Conservation (phyloP, 2,888 invertebrate genomes). For the Palloptera scutellata region DNA sequence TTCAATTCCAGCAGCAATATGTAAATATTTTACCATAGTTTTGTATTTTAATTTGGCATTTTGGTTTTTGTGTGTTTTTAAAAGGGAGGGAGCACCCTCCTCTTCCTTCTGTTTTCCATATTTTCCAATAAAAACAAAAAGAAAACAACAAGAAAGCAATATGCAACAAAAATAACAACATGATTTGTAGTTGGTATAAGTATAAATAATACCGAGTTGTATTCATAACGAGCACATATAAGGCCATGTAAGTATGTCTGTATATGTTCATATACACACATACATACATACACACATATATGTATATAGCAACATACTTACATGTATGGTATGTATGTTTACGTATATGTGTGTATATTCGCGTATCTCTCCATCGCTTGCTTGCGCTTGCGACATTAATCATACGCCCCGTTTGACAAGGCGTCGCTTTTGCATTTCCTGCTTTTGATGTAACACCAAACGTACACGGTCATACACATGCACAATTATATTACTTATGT, state of each 20-base stretch:
- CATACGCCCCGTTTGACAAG: too few relatives aligned
- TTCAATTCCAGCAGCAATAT: not conserved
- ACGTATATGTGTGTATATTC: not conserved
- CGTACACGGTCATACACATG: too few relatives aligned
- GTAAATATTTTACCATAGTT: too few relatives aligned
- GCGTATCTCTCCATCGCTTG: slow-evolving; percentile 1
- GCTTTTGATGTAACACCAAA: too few relatives aligned
- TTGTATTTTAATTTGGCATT: too few relatives aligned
- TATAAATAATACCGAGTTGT: too few relatives aligned
- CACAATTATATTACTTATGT: too few relatives aligned
- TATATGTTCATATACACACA: not conserved
- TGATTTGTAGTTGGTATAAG: too few relatives aligned
- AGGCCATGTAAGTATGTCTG: slow-evolving; percentile 1
- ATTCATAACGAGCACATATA: too few relatives aligned
- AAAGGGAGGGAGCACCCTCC: too few relatives aligned
- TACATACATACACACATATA: not conserved
- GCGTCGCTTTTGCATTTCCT: too few relatives aligned
- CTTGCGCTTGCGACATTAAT: not conserved
- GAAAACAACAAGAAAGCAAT: not conserved
- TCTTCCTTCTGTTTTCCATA: not conserved
- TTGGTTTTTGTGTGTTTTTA: too few relatives aligned
- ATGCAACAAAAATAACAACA: not conserved
- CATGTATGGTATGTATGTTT: not conserved
- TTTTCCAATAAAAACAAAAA: not conserved
- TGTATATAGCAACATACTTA: not conserved